Conservation (phyloP, 2,888 invertebrate genomes). For the Hirtodrosophila trivittata region DNA sequence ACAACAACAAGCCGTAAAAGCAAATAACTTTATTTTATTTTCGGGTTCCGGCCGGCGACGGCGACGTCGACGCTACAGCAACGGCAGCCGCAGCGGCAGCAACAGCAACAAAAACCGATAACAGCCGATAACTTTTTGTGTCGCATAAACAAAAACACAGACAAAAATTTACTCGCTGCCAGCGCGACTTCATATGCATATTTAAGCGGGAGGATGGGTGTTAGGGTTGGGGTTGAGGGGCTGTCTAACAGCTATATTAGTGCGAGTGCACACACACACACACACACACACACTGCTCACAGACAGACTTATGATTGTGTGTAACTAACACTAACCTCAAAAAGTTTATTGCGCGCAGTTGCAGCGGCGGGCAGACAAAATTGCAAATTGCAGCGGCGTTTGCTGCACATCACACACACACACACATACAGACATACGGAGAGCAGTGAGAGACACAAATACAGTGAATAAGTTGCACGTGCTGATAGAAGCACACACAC, state of each 20-base stretch:
- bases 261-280: slow-evolving; percentile 23
- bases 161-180: slow-evolving; percentile 21
- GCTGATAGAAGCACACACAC: slow-evolving; percentile 41
- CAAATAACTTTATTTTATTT: slow-evolving; percentile 21
- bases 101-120: slow-evolving; percentile 34
- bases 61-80: slow-evolving; percentile 8
- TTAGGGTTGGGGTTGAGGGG: neutral
- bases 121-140: slow-evolving; percentile 46
- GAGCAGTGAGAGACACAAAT: slow-evolving; percentile 53
- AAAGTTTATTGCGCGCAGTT: slow-evolving; percentile 72
- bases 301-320: neutral
- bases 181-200: slow-evolving; percentile 37
- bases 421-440: slow-evolving; percentile 30
- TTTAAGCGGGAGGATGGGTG: slow-evolving; percentile 1
- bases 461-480: slow-evolving; percentile 50
- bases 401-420: slow-evolving; percentile 30
- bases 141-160: slow-evolving; percentile 43
- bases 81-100: slow-evolving; percentile 1
- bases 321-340: slow-evolving; percentile 68
- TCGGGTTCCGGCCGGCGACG: slow-evolving; percentile 23
- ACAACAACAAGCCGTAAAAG: slow-evolving; percentile 23
- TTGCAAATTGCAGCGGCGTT: slow-evolving; percentile 56
- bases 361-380: slow-evolving; percentile 50
- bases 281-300: neutral
- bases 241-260: slow-evolving; percentile 50